Evolutionary conservation across 2,113 vertebrate genomes (phyloP), one percentile per base, ranked within the genome.

Genomic region (Myiozetetes cayanensis): DNA sequence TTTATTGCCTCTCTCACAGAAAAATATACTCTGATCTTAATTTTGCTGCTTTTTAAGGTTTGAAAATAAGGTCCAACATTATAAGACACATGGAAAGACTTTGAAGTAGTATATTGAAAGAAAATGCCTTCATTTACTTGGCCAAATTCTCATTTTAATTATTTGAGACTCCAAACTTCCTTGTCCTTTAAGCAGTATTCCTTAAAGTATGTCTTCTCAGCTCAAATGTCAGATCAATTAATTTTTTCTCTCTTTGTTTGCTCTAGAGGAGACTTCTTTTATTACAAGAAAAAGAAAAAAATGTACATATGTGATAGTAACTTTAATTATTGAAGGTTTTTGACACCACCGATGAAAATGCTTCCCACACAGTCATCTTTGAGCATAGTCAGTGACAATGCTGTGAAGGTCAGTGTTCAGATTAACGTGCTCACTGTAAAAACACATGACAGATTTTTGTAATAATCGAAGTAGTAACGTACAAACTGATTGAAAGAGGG

Each of bases 291-390:
- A 94, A 39, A 85, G 35, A 68, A 90, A 95, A 96, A 96, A 92
- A 92, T 15, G 71, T 90, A 90, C 55, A 68, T 66, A 89, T 94
- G 77, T 96, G 94, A 96, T 87, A 97, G 95, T 89, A 86, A 95
- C 93, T 93, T 97, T 88, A n/a, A 96, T 97, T 98, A 97, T 96
- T 96, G 96, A 97, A 97, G 82, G 90, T 95, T 96, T 97, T 97
- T 95, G 95, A 94, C 88, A 80, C 63, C 4, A 17, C 66, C 3
- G 14, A 92, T 95, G 96, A 96, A 95, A 97, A 97, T 3, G 37
- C 90, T 96, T 93, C 93, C 78, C 70, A 89, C 93, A 88, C 94
- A 95, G 93, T 96, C 92, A n/a, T 82, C 93, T 95, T 97, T 94
- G 92, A 92, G 90, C 83, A 24, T 18, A 96, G 73, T 74, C 94